Conservation (phyloP, 2,113 vertebrate genomes). For the Eurypyga helias region DNA sequence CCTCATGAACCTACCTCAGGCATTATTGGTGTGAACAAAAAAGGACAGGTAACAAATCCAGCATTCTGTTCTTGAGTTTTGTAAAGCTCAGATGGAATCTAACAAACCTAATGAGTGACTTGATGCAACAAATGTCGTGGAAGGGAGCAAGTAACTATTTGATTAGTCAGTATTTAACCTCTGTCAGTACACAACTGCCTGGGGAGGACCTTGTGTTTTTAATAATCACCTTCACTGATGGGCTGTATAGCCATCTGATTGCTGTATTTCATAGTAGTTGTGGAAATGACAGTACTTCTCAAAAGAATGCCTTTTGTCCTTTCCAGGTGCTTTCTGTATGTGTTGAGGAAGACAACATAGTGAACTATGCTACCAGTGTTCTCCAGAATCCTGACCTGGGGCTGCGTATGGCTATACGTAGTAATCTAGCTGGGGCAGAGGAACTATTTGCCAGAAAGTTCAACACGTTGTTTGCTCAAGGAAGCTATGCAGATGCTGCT, state of each 20-base stretch:
- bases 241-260: neutral
- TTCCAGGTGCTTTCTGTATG: constrained; percentile 90
- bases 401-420: constrained; percentile 88
- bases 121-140: neutral
- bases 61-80: neutral
- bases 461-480: constrained; percentile 88
- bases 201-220: neutral
- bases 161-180: neutral
- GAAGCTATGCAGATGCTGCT: constrained; percentile 90
- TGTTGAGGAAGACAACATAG: constrained; percentile 95
- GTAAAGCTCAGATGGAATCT: neutral
- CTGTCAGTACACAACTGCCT: neutral
- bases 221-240: neutral
- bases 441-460: constrained; percentile 92
- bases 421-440: constrained; percentile 90
- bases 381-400: constrained; percentile 93
- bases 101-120: neutral
- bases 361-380: constrained; percentile 89
- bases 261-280: neutral
- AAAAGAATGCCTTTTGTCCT: neutral
- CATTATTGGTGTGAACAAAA: constrained; percentile 94
- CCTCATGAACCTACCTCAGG: constrained; percentile 90
- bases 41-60: constrained; percentile 84
- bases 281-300: neutral
- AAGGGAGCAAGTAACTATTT: neutral